Evolutionary conservation across 2,888 invertebrate species (phyloP), one percentile per base, ranked within the genome.

Genomic region (Ormyrus nitidulus): DNA sequence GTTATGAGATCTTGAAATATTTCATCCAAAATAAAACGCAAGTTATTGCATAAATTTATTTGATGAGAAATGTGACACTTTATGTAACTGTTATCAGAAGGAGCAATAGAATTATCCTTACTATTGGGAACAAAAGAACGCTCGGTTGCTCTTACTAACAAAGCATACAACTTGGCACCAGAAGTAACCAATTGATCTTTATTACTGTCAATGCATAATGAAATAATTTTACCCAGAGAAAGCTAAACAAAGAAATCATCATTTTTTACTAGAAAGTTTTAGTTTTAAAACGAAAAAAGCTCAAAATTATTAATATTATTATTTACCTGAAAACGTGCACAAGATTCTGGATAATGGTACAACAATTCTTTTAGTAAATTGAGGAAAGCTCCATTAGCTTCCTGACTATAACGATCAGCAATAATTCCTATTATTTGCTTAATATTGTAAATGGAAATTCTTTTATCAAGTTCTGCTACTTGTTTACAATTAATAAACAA

Each of bases 291-390:
- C 58, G 80, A 85, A 90, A 46, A 10, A 54, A 46, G 13, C 44
- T 34, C n/a, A 19, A 59, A 34, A 65, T 44, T 11, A 46, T 56
- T 44, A 51, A n/a, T 54, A 13, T n/a, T 13, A n/a, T 44, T 54
- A 6, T 62, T 83, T 86, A 90, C 90, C 84, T 89, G 88, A 10
- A 84, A 85, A 54, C 85, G 86, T 70, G 86, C 88, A 19, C 87
- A 87, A 11, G 87, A 83, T 84, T 90, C 89, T 46, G 89, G 87
- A 80, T 89, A 90, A 69, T 89, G 83, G 83, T 87, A 83, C 4
- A 90, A 71, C 6, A 90, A 78, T n/a, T 84, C 82, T 5, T 87
- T 86, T n/a, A 89, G 69, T 62, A 90, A 81, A 82, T 88, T 86
- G 58, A 87, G 85, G 6, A 85, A 53, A 0, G 85, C 84, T 0